Evolutionary conservation across 2,797 vertebrate genomes (phyloP).

Genomic region (Danio aesculapii): DNA sequence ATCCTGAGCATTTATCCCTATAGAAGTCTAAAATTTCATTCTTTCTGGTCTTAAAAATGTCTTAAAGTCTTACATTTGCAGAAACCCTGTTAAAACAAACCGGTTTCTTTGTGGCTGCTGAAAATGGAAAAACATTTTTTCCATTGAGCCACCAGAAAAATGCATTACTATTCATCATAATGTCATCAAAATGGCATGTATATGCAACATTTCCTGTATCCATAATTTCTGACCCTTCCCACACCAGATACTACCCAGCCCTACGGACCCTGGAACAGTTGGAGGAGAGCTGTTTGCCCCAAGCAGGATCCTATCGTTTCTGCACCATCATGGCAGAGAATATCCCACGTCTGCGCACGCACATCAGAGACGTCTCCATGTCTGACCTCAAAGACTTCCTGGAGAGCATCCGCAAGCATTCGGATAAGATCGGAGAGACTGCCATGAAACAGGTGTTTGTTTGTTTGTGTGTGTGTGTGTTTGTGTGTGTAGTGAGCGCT

Average conservation of each 20-base stretch:
- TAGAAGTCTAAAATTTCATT: no score
- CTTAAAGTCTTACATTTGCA: no score
- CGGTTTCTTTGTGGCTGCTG: neutral
- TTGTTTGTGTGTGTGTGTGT: neutral
- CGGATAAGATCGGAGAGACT: slow-evolving; percentile 94
- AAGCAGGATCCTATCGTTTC: slow-evolving; percentile 94
- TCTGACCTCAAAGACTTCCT: slow-evolving; percentile 95
- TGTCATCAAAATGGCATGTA: neutral
- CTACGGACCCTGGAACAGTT: slow-evolving; percentile 93
- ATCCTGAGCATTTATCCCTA: no score
- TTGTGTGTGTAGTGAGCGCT: neutral
- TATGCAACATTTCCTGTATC: neutral
- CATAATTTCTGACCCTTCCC: neutral
- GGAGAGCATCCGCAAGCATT: slow-evolving; percentile 98
- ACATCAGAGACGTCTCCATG: slow-evolving; percentile 96
- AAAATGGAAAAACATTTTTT: neutral
- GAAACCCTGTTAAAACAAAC: neutral
- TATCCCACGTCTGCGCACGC: slow-evolving; percentile 87
- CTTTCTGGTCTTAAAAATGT: no score
- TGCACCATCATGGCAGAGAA: slow-evolving; percentile 94
- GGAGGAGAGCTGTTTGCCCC: slow-evolving; percentile 89
- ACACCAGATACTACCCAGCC: slow-evolving; percentile 90
- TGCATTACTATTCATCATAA: neutral
- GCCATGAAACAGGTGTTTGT: slow-evolving; percentile 94
- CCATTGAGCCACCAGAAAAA: neutral